These are phyloP conservation scores for Scomber japonicus DNA, from an alignment of 2,113 vertebrate species.

Conservation along the genomic window DNA sequence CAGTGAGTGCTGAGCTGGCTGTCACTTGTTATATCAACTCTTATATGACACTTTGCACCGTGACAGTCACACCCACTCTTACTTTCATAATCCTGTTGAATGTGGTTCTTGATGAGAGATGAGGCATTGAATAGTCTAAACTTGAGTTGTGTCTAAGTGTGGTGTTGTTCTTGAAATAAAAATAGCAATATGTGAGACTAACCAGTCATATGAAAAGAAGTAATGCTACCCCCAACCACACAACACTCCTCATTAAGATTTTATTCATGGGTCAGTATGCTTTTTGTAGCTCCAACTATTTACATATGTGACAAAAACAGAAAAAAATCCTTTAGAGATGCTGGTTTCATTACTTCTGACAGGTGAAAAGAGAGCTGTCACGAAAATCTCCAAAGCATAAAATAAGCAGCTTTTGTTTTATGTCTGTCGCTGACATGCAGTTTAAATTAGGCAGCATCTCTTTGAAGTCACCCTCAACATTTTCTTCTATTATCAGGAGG, in stretches of 20 bases:
- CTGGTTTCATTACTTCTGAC: conserved; percentile 54
- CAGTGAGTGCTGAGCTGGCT: conserved; percentile 8
- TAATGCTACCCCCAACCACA: conserved; percentile 26
- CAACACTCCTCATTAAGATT: conserved; percentile 9
- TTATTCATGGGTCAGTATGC: background rate
- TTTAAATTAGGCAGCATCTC: conserved; percentile 47
- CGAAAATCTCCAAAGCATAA: conserved; percentile 12
- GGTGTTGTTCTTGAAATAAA: background rate
- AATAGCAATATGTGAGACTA: background rate
- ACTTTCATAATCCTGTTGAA: background rate
- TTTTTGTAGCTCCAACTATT: conserved; percentile 30
- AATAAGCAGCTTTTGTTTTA: conserved; percentile 48
- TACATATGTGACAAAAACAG: conserved; percentile 7
- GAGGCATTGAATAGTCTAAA: background rate
- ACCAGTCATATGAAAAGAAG: conserved; percentile 11
- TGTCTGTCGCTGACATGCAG: conserved; percentile 26
- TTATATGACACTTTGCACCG: background rate
- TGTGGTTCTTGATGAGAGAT: background rate
- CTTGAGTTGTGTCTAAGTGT: background rate
- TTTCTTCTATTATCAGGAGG: conserved; percentile 8
- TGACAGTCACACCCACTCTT: background rate
- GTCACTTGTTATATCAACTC: background rate
- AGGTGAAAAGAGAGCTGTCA: conserved; percentile 48
- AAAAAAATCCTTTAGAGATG: conserved; percentile 6
- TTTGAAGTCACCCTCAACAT: conserved; percentile 56